Percentiles rank a stretch among this genome's conserved stretches.
Evolutionary conservation across 2,113 vertebrate genomes (phyloP).

Genomic region (Corythoichthys haematopterus): DNA sequence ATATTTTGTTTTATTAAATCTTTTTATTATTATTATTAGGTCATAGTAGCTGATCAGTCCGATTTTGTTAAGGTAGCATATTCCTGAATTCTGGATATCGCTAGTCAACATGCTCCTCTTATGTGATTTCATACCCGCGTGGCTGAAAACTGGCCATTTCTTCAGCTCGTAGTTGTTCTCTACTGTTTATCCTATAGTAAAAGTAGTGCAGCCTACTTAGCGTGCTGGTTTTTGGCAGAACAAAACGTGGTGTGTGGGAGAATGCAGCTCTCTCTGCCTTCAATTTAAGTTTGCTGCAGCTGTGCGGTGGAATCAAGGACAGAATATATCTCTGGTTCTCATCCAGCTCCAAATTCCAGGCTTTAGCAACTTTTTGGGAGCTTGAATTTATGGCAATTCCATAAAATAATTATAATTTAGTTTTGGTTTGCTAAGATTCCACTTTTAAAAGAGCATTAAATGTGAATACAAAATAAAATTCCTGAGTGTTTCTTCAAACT

Average conservation of each 20-base stretch:
- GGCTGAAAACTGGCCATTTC: slow-evolving; percentile 5
- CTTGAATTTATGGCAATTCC: not conserved
- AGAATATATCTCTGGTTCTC: slow-evolving; percentile 40
- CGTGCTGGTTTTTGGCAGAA: slow-evolving; percentile 55
- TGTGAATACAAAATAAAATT: not conserved
- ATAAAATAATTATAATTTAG: not conserved
- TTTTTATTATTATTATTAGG: not conserved
- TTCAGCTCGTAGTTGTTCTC: slow-evolving; percentile 38
- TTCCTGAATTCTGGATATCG: not conserved
- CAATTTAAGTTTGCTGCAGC: slow-evolving; percentile 51
- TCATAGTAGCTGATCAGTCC: not conserved
- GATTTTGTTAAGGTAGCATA: not conserved
- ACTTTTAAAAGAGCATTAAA: not conserved
- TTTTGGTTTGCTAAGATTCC: no score
- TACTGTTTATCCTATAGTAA: slow-evolving; percentile 50
- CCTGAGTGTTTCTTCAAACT: no score
- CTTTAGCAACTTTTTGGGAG: slow-evolving; percentile 15
- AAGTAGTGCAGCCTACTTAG: slow-evolving; percentile 43
- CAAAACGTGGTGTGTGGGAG: slow-evolving; percentile 48
- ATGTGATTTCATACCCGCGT: no score
- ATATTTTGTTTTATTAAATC: no score
- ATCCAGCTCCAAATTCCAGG: slow-evolving; percentile 24
- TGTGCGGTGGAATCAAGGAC: slow-evolving; percentile 50
- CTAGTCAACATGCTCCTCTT: not conserved
- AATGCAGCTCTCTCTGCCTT: slow-evolving; percentile 29